Evolutionary conservation across 1,140 invertebrate species (phyloP).

Genomic region (Magallana angulata): DNA sequence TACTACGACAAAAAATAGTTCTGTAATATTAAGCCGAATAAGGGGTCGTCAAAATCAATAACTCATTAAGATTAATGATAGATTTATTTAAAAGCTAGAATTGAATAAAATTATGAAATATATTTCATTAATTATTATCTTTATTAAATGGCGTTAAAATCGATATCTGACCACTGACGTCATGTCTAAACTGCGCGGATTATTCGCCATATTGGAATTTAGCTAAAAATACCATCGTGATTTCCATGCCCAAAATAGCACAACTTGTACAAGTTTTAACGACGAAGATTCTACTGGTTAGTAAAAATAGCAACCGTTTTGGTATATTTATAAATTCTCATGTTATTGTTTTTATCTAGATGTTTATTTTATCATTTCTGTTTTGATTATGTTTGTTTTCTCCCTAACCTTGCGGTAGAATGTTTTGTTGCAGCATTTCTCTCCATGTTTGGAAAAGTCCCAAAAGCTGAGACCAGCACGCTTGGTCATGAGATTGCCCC

Average conservation of each 20-base stretch:
- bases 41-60: no score
- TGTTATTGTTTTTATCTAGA: conserved; percentile 39
- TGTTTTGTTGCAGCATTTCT: conserved; percentile 25
- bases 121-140: no score
- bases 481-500: conserved; percentile 13
- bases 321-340: conserved; percentile 72
- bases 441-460: conserved; percentile 30
- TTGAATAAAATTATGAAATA: no score
- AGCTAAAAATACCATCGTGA: conserved; percentile 72
- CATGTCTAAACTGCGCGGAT: conserved; percentile 38
- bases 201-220: conserved; percentile 66
- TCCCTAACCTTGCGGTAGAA: background rate
- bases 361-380: conserved; percentile 18
- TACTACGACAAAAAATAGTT: no score
- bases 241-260: conserved; percentile 77
- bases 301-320: conserved; percentile 75
- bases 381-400: background rate
- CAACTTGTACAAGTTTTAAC: conserved; percentile 69
- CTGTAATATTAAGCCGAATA: no score
- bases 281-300: conserved; percentile 75
- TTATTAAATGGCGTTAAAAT: background rate
- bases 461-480: conserved; percentile 21
- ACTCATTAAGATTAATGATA: no score
- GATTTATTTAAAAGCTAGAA: no score
- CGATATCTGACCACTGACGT: conserved; percentile 8